phyloP scores from a whole-genome alignment of 1,140 invertebrate species.

The Drosophila tropicalis region DNA sequence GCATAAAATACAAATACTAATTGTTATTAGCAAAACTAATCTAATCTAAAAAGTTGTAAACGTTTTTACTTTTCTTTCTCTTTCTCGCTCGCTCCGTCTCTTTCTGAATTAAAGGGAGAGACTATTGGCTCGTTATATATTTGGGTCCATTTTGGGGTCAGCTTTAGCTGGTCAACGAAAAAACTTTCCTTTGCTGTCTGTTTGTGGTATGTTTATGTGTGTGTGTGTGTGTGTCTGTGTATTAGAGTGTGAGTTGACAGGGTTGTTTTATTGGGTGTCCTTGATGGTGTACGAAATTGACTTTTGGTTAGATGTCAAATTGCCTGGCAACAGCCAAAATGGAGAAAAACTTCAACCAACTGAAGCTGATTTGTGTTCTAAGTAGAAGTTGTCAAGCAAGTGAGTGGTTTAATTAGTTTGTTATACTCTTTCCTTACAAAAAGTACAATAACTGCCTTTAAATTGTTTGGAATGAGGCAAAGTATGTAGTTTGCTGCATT shows the following conservation, averaged over 20 bases:
- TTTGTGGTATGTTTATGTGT: neutral
- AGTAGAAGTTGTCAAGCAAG: conserved; percentile 61
- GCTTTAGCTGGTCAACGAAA: conserved; percentile 58
- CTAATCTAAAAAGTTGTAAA: conserved; percentile 83
- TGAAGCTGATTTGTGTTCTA: conserved; percentile 56
- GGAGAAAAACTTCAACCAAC: conserved; percentile 29
- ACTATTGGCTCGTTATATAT: neutral
- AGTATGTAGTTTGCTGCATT: too few species aligned
- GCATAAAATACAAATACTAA: conserved; percentile 82
- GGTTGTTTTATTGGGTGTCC: conserved; percentile 71
- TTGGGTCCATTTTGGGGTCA: conserved; percentile 70
- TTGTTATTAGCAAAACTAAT: conserved; percentile 83
- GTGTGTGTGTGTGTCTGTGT: neutral
- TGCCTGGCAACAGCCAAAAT: conserved; percentile 43
- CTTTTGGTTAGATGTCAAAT: conserved; percentile 75
- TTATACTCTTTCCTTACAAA: neutral
- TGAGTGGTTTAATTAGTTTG: conserved; percentile 5
- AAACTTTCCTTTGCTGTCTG: conserved; percentile 25
- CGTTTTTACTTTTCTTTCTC: conserved; percentile 77
- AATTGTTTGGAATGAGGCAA: too few species aligned
- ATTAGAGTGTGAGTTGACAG: conserved; percentile 18
- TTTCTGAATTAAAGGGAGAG: conserved; percentile 7
- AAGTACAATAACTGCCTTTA: neutral
- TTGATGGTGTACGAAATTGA: conserved; percentile 77
- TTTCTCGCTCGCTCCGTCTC: neutral